Base-by-base conservation (phyloP, 2,113 vertebrate genomes). In the Gymnocephalus cernua region DNA sequence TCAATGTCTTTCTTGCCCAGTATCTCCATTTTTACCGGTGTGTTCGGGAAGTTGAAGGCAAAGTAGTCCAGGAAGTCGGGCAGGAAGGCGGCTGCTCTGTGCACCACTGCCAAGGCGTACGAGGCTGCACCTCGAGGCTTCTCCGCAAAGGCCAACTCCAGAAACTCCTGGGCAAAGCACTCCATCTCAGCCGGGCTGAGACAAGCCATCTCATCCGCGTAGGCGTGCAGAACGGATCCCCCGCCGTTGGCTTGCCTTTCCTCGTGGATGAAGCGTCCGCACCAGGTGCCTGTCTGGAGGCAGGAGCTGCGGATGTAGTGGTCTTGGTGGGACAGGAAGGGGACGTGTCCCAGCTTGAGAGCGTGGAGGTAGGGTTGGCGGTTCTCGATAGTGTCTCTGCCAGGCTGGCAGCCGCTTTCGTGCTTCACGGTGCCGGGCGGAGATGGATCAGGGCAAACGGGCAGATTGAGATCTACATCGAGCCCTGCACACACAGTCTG, bases 1-100 rank as follows among this genome's bases (percentile, higher is more conserved):
- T 99, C 98, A 47, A 99, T 99, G 93, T 99, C 98, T 91, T 99
- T 99, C 95, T 99, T 99, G 90, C 98, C 98, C 92, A 99, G 92
- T 83, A 99, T 96, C 95, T 99, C 98, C 97, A 99, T 97, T 95
- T 99, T 99, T 87, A 99, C 98, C 8, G 97, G 97, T 61, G 98
- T 99, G 95, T 96, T 97, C 83, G 98, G 98, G 73, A 99, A 99
- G 93, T 98, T 99, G 91, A 99, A 99, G 93, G 98, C 97, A 93
- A 99, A 99, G 89, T 99, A 99, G 93, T 99, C 97, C 94, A 99
- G 94, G 93, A 99, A 99, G 94, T 99, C 98, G 14, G 98, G 98
- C 70, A 99, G 95, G 89, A 98, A 99, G 47, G 97, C 94, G 80
- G 98, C 98, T 4, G 98, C 97, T 13, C 97, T 95, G 3, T 99